These are phyloP conservation scores for Bovichtus variegatus DNA, from an alignment of 2,797 vertebrate genomes.

Conservation along the genomic window DNA sequence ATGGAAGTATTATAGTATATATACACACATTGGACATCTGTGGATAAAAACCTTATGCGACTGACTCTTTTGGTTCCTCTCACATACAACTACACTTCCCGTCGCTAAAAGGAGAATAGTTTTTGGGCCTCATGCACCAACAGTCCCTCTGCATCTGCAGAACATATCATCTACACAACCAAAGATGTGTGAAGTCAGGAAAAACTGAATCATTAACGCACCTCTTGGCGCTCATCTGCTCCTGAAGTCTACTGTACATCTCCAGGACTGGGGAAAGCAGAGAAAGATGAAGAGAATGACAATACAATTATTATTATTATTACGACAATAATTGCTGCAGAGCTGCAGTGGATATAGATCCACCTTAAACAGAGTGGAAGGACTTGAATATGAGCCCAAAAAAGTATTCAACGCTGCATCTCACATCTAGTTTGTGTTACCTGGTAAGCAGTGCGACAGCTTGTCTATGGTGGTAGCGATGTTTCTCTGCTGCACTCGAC, in stretches of 20 bases:
- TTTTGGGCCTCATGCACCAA: no score
- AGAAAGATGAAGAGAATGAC: neutral
- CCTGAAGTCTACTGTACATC: slow-evolving; percentile 96
- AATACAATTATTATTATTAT: no score
- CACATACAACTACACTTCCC: no score
- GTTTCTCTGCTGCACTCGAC: slow-evolving; percentile 96
- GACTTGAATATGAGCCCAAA: neutral
- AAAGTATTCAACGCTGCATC: neutral
- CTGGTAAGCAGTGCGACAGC: slow-evolving; percentile 93
- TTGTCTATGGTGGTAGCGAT: slow-evolving; percentile 96
- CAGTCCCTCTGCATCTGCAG: no score
- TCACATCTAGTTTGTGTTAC: slow-evolving; percentile 68
- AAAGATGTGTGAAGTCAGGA: no score
- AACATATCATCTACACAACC: no score
- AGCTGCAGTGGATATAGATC: neutral
- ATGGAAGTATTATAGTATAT: neutral
- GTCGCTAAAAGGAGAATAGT: no score
- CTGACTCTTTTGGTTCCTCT: no score
- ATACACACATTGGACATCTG: no score
- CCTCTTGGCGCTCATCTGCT: slow-evolving; percentile 97
- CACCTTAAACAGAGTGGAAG: no score
- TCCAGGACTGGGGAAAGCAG: slow-evolving; percentile 88
- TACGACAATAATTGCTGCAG: no score
- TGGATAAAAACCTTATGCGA: no score
- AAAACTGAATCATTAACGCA: slow-evolving; percentile 58